Evolutionary conservation across 2,113 vertebrate species (phyloP), one percentile per base, ranked within the genome.

Genomic region (Gambusia holbrooki): DNA sequence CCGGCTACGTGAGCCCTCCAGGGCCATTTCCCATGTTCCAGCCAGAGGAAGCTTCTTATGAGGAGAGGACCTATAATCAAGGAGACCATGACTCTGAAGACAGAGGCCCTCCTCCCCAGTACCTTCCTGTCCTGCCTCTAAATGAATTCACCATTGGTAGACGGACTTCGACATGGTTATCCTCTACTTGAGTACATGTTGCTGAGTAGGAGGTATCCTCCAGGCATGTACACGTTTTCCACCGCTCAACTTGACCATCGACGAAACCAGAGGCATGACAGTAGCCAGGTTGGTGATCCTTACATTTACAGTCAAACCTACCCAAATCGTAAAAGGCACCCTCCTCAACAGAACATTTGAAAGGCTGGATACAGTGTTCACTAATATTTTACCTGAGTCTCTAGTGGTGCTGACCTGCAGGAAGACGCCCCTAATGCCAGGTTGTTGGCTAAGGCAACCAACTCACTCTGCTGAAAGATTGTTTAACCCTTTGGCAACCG

Each of bases 271-370:
- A 14, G 73, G 48, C 73, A 74, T 40, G 48, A 74, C 33, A 35
- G 22, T 2, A 11, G 14, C 28, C 27, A 28, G 9, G 0, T 66
- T 8, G n/a, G 51, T 9, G 15, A 66, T 28, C 37, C 78, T 13
- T 10, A 1, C 13, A 3, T 0, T 15, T 2, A 73, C 7, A 27
- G 5, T 2, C 51, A 70, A 32, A 9, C 40, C 6, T 14, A 11
- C 0, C 35, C 35, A 0, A 14, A 54, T 17, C 1, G 3, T 19
- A 0, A 12, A 0, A 14, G 0, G 0, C 42, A 48, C 5, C 29
- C 22, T 2, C 73, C 48, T 66, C 63, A 4, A 42, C 65, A 58
- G 33, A 62, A 32, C 0, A 1, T 37, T 45, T n/a, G 17, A 29
- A 27, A 27, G 10, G 11, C 19, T 32, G 37, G 22, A 8, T 66